These are phyloP conservation scores for Nephila pilipes DNA, from an alignment of 1,140 invertebrate genomes.

Conservation along the genomic window DNA sequence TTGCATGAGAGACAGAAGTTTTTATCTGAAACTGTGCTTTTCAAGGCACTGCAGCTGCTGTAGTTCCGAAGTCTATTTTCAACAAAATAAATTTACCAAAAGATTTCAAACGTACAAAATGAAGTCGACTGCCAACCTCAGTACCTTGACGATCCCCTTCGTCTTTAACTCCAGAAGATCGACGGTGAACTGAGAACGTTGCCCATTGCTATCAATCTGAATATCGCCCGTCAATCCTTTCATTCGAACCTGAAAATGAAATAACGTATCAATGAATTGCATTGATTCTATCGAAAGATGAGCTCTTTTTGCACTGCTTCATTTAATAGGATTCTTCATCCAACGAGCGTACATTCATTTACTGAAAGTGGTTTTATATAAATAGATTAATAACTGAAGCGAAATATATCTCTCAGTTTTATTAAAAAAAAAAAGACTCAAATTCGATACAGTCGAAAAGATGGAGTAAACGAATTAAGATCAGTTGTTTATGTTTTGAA, in stretches of 20 bases:
- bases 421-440: no score
- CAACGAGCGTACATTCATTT: no score
- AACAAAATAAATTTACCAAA: constrained; percentile 40
- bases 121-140: constrained; percentile 77
- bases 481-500: no score
- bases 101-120: constrained; percentile 62
- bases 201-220: constrained; percentile 96
- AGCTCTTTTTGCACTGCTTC: no score
- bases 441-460: no score
- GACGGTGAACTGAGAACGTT: constrained; percentile 92
- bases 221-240: constrained; percentile 94
- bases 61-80: background rate
- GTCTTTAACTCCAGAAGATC: constrained; percentile 93
- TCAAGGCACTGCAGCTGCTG: background rate
- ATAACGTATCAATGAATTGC: background rate
- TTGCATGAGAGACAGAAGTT: background rate
- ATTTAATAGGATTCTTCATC: no score
- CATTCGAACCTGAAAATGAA: constrained; percentile 88
- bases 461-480: no score
- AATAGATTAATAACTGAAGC: no score
- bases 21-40: background rate
- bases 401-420: no score
- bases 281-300: no score
- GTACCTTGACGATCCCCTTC: constrained; percentile 79
- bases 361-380: no score